Evolutionary conservation across 2,888 invertebrate species (phyloP).

Genomic region (Drosophila prostipennis): DNA sequence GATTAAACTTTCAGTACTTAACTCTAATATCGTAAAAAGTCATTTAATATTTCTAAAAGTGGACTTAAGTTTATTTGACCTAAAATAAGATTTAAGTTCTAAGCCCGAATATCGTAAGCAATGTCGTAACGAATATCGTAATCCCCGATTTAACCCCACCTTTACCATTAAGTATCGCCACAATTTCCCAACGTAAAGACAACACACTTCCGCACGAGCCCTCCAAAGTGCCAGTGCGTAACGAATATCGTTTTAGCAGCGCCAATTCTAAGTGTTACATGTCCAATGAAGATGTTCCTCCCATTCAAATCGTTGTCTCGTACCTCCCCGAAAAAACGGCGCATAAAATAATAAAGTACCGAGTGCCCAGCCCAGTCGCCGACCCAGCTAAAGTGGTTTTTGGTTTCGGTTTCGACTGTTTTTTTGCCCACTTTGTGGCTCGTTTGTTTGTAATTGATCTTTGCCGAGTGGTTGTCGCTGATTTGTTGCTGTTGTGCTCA

Average conservation of each 20-base stretch:
- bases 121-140: not conserved
- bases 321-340: not conserved
- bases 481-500: constrained; percentile 10
- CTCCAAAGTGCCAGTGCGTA: not conserved
- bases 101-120: not conserved
- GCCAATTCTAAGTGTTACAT: constrained; percentile 8
- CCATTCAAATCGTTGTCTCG: not conserved
- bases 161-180: not conserved
- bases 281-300: constrained; percentile 20
- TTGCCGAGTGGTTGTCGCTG: constrained; percentile 11
- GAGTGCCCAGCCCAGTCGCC: constrained; percentile 11
- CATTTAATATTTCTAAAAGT: too few relatives aligned
- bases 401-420: constrained; percentile 3
- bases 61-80: too few relatives aligned
- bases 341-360: constrained; percentile 1
- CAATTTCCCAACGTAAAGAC: not conserved
- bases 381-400: constrained; percentile 20
- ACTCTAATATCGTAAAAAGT: too few relatives aligned
- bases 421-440: constrained; percentile 32
- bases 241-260: not conserved
- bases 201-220: not conserved
- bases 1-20: too few relatives aligned
- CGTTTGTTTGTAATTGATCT: constrained; percentile 44
- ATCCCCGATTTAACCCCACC: not conserved
- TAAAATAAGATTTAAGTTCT: not conserved